A percentile compares a stretch with the other conserved stretches of the same genome.
Evolutionary conservation across 2,113 vertebrate genomes (phyloP).

Genomic region (Saguinus midas): DNA sequence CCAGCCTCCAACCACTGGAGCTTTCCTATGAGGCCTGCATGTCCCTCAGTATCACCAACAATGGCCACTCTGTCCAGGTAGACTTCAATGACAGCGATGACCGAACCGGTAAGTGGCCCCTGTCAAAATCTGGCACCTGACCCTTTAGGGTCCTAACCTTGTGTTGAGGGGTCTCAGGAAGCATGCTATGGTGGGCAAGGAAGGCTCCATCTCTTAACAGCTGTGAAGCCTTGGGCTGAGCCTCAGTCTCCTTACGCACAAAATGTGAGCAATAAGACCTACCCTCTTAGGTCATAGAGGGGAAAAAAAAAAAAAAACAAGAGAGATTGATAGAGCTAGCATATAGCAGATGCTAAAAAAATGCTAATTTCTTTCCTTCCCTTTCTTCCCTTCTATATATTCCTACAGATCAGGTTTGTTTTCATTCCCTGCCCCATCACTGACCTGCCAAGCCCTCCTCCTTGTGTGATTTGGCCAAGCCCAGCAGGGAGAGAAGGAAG

Average conservation of each 20-base stretch:
- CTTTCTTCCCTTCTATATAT: background rate
- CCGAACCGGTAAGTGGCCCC: conserved; percentile 87
- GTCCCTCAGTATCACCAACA: conserved; percentile 93
- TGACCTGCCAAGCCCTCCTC: conserved; percentile 17
- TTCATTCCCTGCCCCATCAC: background rate
- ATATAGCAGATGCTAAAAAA: conserved; percentile 13
- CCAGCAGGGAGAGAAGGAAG: background rate
- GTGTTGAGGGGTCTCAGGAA: background rate
- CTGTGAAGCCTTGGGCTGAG: background rate
- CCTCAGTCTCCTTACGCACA: background rate
- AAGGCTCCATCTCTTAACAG: background rate
- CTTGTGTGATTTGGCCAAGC: background rate
- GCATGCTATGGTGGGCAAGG: background rate
- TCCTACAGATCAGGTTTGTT: background rate
- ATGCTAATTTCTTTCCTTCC: background rate
- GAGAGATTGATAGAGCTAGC: background rate
- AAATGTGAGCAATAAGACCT: background rate
- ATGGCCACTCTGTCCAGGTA: conserved; percentile 95
- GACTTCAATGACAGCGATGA: conserved; percentile 94
- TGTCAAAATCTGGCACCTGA: background rate
- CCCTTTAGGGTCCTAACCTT: background rate
- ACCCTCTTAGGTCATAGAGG: background rate
- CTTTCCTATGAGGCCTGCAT: conserved; percentile 90
- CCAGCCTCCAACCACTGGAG: conserved; percentile 85
- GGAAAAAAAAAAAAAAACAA: background rate